Evolutionary conservation across 2,888 invertebrate genomes (phyloP).

Genomic region (Corbicula japonica): DNA sequence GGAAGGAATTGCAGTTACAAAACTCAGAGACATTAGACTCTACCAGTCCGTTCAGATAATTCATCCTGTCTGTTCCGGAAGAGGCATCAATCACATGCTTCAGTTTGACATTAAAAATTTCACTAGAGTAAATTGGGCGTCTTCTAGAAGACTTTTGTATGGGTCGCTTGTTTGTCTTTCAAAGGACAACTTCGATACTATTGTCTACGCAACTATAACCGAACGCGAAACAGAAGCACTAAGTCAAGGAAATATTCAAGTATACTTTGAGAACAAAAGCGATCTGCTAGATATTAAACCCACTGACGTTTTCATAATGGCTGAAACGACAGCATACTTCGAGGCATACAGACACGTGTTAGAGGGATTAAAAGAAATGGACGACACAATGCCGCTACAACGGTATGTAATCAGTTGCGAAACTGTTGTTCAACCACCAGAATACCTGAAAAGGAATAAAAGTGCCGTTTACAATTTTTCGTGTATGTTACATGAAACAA

Average conservation of each 20-base stretch:
- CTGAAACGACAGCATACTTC: constrained; percentile 93
- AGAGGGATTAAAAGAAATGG: constrained; percentile 90
- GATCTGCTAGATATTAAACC: constrained; percentile 47
- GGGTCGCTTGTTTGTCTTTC: constrained; percentile 92
- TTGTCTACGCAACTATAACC: constrained; percentile 90
- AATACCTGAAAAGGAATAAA: constrained; percentile 61
- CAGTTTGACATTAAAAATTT: constrained; percentile 70
- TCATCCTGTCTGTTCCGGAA: constrained; percentile 70
- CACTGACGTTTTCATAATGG: constrained; percentile 88
- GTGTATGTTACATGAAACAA: constrained; percentile 28
- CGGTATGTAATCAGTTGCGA: constrained; percentile 75
- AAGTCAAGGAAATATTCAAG: constrained; percentile 74
- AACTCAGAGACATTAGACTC: constrained; percentile 73
- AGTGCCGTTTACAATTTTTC: constrained; percentile 58
- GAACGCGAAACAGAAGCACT: constrained; percentile 76
- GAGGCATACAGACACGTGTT: constrained; percentile 93
- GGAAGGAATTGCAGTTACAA: constrained; percentile 19
- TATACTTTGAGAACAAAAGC: constrained; percentile 71
- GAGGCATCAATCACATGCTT: constrained; percentile 75
- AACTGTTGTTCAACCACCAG: constrained; percentile 68
- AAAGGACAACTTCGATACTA: constrained; percentile 90
- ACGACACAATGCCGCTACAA: constrained; percentile 76
- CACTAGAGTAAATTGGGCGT: constrained; percentile 85
- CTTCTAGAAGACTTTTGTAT: constrained; percentile 89
- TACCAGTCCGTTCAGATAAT: constrained; percentile 81